Evolutionary conservation across 2,888 invertebrate genomes (phyloP), one percentile per base, ranked within the genome.

Genomic region (Dysmachus trigonus): DNA sequence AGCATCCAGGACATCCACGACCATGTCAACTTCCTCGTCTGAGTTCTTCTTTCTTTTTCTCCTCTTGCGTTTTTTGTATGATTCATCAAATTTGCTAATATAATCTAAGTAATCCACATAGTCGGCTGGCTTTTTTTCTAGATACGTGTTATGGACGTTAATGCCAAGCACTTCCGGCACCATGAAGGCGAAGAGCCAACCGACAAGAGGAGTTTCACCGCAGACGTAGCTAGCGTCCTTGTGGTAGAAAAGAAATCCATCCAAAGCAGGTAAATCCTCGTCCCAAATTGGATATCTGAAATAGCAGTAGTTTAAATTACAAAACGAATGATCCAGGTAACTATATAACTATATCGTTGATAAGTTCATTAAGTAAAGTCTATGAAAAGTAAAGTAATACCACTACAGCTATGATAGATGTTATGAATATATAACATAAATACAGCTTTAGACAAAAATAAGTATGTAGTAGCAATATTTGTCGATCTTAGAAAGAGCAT

Each of bases 241-340:
- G 92, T 99, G 98, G 92, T 96, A 99, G 92, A 99, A 99, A 85
- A 99, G 92, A 51, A 98, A 91, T 0, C 99, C 99, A 91, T 99
- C 99, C 84, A 98, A 91, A 79, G 91, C 88, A 0, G 95, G 93
- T 8, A 87, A 87, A 86, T 92, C 90, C 0, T 92, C 90, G 1
- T 88, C 86, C 90, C 90, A 92, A 82, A 89, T 89, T 0, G 92
- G 92, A 87, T 89, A 90, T 0, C 87, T 88, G 30, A 72, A 71
- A 72, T n/a, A 30, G 31, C 4, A 30, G n/a, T n/a, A n/a, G n/a
- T n/a, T n/a, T n/a, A n/a, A n/a, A n/a, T n/a, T n/a, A n/a, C n/a
- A n/a, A n/a, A n/a, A n/a, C n/a, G n/a, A n/a, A n/a, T n/a, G n/a
- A n/a, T n/a, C n/a, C n/a, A n/a, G n/a, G n/a, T n/a, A n/a, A n/a